Conservation (phyloP, 2,113 vertebrate species). For the Tetrao urogallus region DNA sequence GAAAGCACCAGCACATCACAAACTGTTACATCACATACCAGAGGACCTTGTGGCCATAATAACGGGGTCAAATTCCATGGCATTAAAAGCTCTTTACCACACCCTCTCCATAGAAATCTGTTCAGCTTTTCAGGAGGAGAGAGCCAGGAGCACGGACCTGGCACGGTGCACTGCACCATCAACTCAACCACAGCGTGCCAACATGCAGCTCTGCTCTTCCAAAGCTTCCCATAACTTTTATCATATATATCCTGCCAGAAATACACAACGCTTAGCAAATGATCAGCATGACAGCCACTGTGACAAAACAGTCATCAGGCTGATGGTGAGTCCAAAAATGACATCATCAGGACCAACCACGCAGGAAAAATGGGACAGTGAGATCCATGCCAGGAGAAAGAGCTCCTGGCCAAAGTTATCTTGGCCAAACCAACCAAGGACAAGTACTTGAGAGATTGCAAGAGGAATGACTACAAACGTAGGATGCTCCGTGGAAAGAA, state of each 20-base stretch:
- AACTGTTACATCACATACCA: neutral
- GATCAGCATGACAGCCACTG: neutral
- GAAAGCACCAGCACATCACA: neutral
- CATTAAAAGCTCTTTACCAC: neutral
- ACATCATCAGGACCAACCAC: neutral
- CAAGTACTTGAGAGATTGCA: neutral
- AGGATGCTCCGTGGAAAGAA: neutral
- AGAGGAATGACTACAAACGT: neutral
- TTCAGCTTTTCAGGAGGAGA: neutral
- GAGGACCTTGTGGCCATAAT: too few species aligned
- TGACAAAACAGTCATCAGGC: neutral
- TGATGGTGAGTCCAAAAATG: neutral
- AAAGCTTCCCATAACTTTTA: neutral
- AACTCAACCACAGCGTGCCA: neutral
- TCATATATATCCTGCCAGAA: accelerated
- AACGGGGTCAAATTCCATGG: neutral
- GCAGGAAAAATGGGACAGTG: neutral
- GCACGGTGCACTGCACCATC: neutral
- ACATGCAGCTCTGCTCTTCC: neutral
- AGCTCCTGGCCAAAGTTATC: neutral
- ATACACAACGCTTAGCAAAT: neutral
- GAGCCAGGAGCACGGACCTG: neutral
- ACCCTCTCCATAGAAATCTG: neutral
- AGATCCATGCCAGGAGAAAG: neutral
- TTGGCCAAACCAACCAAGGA: neutral